Evolutionary conservation across 2,113 vertebrate genomes (phyloP).

Genomic region (Lepus americanus): DNA sequence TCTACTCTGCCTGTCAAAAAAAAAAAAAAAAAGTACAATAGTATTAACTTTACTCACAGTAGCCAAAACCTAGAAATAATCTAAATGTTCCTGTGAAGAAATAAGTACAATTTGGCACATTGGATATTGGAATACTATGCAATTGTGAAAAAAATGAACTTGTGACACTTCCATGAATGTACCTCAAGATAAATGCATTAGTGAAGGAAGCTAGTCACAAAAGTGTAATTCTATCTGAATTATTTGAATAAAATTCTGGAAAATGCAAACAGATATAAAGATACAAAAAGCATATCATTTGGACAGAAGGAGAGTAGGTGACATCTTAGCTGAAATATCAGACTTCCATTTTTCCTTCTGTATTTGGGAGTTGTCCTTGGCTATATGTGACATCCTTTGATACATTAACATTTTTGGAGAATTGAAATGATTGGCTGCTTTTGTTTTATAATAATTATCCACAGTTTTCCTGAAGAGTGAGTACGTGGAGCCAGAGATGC

Average conservation of each 20-base stretch:
- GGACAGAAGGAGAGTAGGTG: rapidly evolving
- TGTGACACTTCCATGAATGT: background rate
- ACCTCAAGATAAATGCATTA: background rate
- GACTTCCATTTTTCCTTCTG: background rate
- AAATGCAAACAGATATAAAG: background rate
- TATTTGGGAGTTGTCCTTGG: background rate
- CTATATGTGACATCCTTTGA: background rate
- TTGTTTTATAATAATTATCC: background rate
- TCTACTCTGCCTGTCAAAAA: too few relatives aligned
- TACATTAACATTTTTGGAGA: background rate
- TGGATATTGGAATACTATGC: background rate
- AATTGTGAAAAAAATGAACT: background rate
- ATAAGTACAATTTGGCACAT: background rate
- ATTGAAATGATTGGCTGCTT: background rate
- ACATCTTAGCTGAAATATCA: background rate
- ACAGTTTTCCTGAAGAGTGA: background rate
- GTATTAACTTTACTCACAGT: background rate
- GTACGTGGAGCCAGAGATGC: rapidly evolving
- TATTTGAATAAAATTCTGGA: background rate
- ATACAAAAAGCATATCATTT: too few relatives aligned
- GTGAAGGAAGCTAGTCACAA: background rate
- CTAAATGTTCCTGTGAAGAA: background rate
- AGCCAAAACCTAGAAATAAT: background rate
- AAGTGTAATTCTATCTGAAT: background rate
- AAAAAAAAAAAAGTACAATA: background rate